phyloP scores from a whole-genome alignment of 2,113 vertebrate species.

The Scortum barcoo region DNA sequence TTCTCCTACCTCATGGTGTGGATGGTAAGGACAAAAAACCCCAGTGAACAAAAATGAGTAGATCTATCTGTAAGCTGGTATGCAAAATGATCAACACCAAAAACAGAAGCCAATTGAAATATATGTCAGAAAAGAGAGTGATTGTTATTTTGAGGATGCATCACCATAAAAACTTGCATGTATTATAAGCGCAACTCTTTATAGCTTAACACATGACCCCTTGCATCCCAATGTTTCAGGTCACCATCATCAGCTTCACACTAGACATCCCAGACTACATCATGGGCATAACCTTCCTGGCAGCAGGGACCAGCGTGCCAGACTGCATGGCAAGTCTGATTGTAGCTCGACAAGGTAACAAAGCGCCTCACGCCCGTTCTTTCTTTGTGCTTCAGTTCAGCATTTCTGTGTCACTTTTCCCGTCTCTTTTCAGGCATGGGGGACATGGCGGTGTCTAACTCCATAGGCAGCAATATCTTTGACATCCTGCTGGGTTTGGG shows the following conservation, averaged over 20 bases:
- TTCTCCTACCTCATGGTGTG: slow-evolving; percentile 90
- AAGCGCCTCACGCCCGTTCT: not conserved
- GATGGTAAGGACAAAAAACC: slow-evolving; percentile 82
- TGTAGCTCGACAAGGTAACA: slow-evolving; percentile 86
- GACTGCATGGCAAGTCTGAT: slow-evolving; percentile 89
- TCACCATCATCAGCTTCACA: slow-evolving; percentile 86
- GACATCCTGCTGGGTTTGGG: slow-evolving; percentile 87
- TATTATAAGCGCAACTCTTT: too few species aligned
- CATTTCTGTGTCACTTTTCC: slow-evolving; percentile 7
- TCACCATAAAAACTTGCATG: too few species aligned
- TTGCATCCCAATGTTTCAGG: slow-evolving; percentile 65
- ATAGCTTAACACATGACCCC: not conserved
- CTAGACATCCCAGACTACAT: slow-evolving; percentile 88
- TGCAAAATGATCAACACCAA: too few species aligned
- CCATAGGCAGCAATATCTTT: slow-evolving; percentile 88
- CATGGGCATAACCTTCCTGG: slow-evolving; percentile 89
- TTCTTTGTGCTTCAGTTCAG: slow-evolving; percentile 6
- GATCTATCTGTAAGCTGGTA: too few species aligned
- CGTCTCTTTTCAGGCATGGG: slow-evolving; percentile 82
- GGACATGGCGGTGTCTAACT: slow-evolving; percentile 89
- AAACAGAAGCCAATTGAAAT: too few species aligned
- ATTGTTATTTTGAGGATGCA: too few species aligned
- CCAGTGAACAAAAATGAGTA: too few species aligned
- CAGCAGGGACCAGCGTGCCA: slow-evolving; percentile 87
- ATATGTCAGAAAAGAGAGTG: too few species aligned